Percentiles rank a stretch among this genome's conserved stretches.
phyloP scores from a whole-genome alignment of 2,888 invertebrate species.

The Drosophila testacea region DNA sequence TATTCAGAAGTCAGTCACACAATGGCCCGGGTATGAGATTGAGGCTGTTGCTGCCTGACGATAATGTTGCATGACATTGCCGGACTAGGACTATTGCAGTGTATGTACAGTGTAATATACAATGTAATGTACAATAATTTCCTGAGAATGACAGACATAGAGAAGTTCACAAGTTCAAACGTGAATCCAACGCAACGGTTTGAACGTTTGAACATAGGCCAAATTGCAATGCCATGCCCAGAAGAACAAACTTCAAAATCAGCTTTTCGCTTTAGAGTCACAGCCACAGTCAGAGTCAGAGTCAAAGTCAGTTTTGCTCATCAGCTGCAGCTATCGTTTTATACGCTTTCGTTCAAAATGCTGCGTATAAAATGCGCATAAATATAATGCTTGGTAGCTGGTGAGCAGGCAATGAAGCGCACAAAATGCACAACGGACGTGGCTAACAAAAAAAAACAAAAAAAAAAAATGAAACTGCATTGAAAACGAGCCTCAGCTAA shows the following conservation, averaged over 20 bases:
- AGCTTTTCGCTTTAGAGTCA: no score
- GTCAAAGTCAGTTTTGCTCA: no score
- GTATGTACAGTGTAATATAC: no score
- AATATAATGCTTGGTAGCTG: slow-evolving; percentile 59
- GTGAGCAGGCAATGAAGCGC: slow-evolving; percentile 28
- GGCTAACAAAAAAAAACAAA: slow-evolving; percentile 33
- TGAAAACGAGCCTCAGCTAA: slow-evolving; percentile 48
- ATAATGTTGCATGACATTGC: slow-evolving; percentile 62
- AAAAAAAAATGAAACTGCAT: slow-evolving; percentile 20
- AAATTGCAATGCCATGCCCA: slow-evolving; percentile 50
- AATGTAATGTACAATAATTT: slow-evolving; percentile 26
- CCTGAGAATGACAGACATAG: slow-evolving; percentile 53
- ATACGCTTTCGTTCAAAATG: slow-evolving; percentile 51
- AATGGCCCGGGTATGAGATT: slow-evolving; percentile 48
- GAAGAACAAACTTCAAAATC: slow-evolving; percentile 9
- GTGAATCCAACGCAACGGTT: slow-evolving; percentile 11
- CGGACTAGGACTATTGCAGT: slow-evolving; percentile 5
- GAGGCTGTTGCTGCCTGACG: slow-evolving; percentile 51
- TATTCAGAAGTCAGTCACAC: slow-evolving; percentile 46
- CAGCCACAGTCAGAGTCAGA: no score
- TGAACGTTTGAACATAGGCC: slow-evolving; percentile 9
- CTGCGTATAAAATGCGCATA: slow-evolving; percentile 75
- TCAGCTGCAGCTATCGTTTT: no score
- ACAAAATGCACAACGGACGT: slow-evolving; percentile 37
- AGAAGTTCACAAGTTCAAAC: slow-evolving; percentile 73